Percentiles rank a stretch among this genome's conserved stretches.
phyloP scores from a whole-genome alignment of 1,140 invertebrate species.

The Camponotus pennsylvanicus region DNA sequence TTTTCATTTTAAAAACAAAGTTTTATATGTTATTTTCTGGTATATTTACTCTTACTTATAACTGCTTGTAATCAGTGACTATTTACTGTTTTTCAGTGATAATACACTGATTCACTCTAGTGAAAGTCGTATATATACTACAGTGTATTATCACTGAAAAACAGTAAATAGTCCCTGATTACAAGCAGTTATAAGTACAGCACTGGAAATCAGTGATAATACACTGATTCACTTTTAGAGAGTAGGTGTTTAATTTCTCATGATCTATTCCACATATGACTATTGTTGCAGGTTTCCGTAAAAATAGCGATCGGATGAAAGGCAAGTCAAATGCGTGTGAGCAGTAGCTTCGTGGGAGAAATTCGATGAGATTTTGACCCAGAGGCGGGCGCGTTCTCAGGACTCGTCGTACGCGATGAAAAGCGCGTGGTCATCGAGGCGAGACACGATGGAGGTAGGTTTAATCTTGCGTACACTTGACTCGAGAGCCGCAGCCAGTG shows the following conservation, averaged over 20 bases:
- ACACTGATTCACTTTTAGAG: too few relatives aligned
- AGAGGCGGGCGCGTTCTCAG: constrained; percentile 59
- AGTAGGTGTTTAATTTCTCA: background rate
- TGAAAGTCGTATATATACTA: too few relatives aligned
- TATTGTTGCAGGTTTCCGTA: constrained; percentile 1
- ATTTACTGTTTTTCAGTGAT: too few relatives aligned
- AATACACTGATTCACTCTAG: too few relatives aligned
- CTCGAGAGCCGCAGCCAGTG: constrained; percentile 70
- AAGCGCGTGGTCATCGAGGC: constrained; percentile 33
- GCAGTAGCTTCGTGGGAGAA: constrained; percentile 44
- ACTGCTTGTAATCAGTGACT: too few relatives aligned
- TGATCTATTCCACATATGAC: background rate
- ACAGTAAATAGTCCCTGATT: too few relatives aligned
- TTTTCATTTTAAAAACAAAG: background rate
- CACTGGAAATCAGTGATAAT: too few relatives aligned
- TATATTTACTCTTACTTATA: too few relatives aligned
- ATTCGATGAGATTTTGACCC: constrained; percentile 27
- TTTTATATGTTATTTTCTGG: background rate
- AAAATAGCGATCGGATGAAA: constrained; percentile 20
- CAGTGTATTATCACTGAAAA: too few relatives aligned
- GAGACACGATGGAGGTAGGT: constrained; percentile 53
- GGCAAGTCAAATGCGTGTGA: constrained; percentile 16
- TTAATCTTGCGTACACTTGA: constrained; percentile 80
- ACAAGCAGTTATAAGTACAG: too few relatives aligned
- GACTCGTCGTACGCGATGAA: constrained; percentile 38